These are phyloP conservation scores for Pheosia gnoma DNA, from an alignment of 2,888 invertebrate species.

Conservation along the genomic window DNA sequence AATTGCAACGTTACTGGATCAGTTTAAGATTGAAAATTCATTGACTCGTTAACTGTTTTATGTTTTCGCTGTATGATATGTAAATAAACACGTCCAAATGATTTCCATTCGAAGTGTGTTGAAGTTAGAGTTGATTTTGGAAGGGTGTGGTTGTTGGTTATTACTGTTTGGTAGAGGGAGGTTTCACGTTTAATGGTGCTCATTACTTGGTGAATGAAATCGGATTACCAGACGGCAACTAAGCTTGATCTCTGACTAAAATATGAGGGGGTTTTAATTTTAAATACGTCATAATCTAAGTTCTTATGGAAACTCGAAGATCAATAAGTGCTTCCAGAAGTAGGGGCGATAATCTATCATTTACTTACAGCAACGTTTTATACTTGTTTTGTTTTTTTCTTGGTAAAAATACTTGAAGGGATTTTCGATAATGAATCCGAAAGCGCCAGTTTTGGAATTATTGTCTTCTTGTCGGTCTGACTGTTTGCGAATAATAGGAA, in stretches of 20 bases:
- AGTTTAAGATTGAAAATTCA: constrained; percentile 49
- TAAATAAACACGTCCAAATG: not conserved
- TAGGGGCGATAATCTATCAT: constrained; percentile 13
- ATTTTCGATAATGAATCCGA: too few species aligned
- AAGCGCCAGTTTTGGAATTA: too few species aligned
- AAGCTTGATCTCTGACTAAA: constrained; percentile 67
- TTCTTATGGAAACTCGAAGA: constrained; percentile 27
- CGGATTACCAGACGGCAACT: constrained; percentile 69
- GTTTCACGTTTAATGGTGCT: constrained; percentile 68
- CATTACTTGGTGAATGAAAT: constrained; percentile 77
- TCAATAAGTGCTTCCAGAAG: constrained; percentile 28
- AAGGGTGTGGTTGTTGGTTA: constrained; percentile 19
- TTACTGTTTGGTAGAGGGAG: constrained; percentile 33
- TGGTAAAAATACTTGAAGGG: too few species aligned
- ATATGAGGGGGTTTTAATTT: constrained; percentile 62
- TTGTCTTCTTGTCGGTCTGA: too few species aligned
- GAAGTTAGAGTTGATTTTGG: constrained; percentile 24
- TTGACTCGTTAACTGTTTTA: constrained; percentile 26
- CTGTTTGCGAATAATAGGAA: too few species aligned
- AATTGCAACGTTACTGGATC: constrained; percentile 50
- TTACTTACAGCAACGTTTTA: constrained; percentile 4
- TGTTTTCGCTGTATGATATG: constrained; percentile 25
- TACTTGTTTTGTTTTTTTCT: not conserved
- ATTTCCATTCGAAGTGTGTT: constrained; percentile 7
- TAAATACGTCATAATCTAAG: constrained; percentile 48